Conservation (phyloP, 2,113 vertebrate genomes). For the Manacus vitellinus region DNA sequence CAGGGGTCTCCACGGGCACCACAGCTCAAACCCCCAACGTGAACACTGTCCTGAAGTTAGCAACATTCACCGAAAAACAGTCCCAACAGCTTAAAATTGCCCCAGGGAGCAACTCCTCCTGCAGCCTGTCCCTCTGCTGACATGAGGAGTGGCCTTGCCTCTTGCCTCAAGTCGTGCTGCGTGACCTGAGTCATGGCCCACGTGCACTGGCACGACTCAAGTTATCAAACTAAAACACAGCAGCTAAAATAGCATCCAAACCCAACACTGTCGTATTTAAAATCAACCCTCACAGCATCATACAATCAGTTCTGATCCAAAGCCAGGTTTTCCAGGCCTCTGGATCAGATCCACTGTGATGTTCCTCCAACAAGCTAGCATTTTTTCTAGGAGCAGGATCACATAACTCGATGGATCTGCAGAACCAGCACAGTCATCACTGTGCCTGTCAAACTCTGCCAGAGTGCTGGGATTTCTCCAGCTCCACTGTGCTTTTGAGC, state of each 20-base stretch:
- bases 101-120: background rate
- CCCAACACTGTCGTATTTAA: background rate
- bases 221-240: background rate
- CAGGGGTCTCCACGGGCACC: background rate
- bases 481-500: background rate
- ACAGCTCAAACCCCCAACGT: fast-evolving
- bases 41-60: background rate
- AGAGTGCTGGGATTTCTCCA: background rate
- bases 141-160: background rate
- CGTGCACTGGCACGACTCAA: background rate
- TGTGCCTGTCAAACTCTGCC: background rate
- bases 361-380: background rate
- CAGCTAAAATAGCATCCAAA: background rate
- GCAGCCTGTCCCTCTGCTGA: background rate
- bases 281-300: background rate
- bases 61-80: background rate
- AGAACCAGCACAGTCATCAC: background rate
- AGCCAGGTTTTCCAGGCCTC: background rate
- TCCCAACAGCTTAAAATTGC: background rate
- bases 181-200: background rate
- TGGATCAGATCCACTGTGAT: background rate
- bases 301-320: background rate
- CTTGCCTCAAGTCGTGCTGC: background rate
- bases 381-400: background rate
- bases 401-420: background rate